Base-by-base conservation (phyloP, 2,888 invertebrate species). In the Sceliomorpha sp. region DNA sequence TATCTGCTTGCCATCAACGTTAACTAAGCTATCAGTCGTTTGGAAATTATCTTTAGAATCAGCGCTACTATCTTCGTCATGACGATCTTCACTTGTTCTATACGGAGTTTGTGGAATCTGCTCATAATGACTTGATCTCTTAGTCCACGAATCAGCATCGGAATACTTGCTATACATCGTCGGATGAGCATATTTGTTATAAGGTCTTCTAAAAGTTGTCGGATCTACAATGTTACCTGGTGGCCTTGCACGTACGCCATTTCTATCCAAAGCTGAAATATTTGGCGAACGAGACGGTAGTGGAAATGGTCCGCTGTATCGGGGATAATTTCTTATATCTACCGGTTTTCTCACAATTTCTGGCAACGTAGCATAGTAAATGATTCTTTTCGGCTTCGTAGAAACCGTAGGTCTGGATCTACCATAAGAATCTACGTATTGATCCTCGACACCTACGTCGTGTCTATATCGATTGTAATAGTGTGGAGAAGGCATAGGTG, bases 291-390 rank as follows among this genome's bases (percentile, higher is more conserved):
- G 62, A 42, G 31, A 50, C 34, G 66, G 53, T 4, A 36, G 39
- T 5, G 53, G 29, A 31, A 56, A 62, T 3, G 50, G 24, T n/a
- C 39, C 51, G 15, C 80, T 82, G 39, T 86, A 85, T 8, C 82
- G 71, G 0, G 75, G 80, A 39, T 84, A 82, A 26, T 76, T 84
- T 5, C 86, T 76, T 0, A 85, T 62, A 10, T 88, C 88, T 1
- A 85, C 82, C 0, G 89, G 88, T 56, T 88, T 85, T 1, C 89
- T 72, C 1, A 87, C 81, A n/a, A 89, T 70, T 50, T 89, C 89
- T 7, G 89, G 89, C 5, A 89, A 67, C 0, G 87, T 88, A 0
- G 89, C 89, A 48, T 89, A 89, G 50, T 89, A 89, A 13, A 89
- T 87, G 34, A 89, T 87, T 53, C 89, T 74, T 53, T 83, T 86